Conservation (phyloP, 2,113 vertebrate genomes). For the Galemys pyrenaicus region DNA sequence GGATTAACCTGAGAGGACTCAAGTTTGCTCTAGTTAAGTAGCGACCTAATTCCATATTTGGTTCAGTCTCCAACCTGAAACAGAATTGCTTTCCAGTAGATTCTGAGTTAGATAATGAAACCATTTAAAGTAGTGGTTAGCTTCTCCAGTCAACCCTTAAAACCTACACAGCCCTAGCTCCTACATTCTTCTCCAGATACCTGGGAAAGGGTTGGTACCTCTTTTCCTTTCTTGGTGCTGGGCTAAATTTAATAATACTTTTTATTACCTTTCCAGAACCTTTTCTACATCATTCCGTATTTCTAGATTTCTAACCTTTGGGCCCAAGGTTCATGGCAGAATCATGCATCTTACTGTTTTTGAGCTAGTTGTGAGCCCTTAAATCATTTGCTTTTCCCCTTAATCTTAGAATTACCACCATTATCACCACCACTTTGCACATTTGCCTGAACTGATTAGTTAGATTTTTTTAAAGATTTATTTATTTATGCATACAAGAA, state of each 20-base stretch:
- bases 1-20: not conserved
- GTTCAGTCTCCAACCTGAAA: not conserved
- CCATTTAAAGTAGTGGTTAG: constrained; percentile 11
- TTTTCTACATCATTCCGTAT: not conserved
- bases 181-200: not conserved
- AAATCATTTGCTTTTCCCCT: not conserved
- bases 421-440: not conserved
- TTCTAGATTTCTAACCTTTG: not conserved
- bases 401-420: not conserved
- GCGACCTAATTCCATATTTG: not conserved
- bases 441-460: not conserved
- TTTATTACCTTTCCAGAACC: not conserved
- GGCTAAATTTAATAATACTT: not conserved
- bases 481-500: too few species aligned
- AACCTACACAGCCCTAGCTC: not conserved
- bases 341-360: not conserved
- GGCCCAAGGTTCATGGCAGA: not conserved
- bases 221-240: not conserved
- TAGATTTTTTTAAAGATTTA: too few species aligned
- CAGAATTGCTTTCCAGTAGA: not conserved
- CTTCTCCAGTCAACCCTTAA: not conserved
- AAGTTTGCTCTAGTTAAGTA: not conserved
- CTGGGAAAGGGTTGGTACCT: not conserved
- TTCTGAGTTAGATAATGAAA: not conserved
- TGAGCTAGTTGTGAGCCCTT: not conserved